phyloP scores from a whole-genome alignment of 2,888 invertebrate genomes.

The Agonopterix heracliana region DNA sequence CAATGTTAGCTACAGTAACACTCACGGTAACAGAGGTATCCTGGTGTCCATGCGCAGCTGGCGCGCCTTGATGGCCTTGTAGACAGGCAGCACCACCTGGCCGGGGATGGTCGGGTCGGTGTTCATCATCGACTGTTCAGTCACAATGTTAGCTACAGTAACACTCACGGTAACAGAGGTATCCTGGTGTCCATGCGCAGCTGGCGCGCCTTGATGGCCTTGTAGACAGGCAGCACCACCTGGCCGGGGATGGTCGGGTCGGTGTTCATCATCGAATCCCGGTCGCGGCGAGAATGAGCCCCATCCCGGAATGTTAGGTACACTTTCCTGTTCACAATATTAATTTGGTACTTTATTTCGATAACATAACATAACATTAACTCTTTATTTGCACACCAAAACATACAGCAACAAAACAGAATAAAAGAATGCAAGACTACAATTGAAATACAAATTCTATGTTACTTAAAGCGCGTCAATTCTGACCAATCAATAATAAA shows the following conservation, averaged over 20 bases:
- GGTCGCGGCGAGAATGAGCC: slow-evolving; percentile 20
- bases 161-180: slow-evolving; percentile 75
- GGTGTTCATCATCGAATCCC: slow-evolving; percentile 48
- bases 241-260: slow-evolving; percentile 74
- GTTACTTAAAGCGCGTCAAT: too few relatives aligned
- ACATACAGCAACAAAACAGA: too few relatives aligned
- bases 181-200: slow-evolving; percentile 71
- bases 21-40: slow-evolving; percentile 77
- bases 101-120: slow-evolving; percentile 69
- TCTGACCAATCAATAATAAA: too few relatives aligned
- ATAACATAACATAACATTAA: too few relatives aligned
- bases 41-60: slow-evolving; percentile 70
- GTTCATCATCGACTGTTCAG: slow-evolving; percentile 48
- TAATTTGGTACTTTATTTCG: too few relatives aligned
- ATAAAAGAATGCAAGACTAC: too few relatives aligned
- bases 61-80: slow-evolving; percentile 83
- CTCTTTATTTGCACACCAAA: too few relatives aligned
- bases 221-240: slow-evolving; percentile 82
- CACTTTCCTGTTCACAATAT: slow-evolving; percentile 67
- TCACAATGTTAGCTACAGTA: slow-evolving; percentile 19
- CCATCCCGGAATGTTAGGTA: slow-evolving; percentile 79
- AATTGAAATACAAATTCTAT: too few relatives aligned
- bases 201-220: slow-evolving; percentile 82
- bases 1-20: too few relatives aligned
- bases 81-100: slow-evolving; percentile 81